Base-by-base conservation (phyloP, 2,113 vertebrate species). In the Perca flavescens region DNA sequence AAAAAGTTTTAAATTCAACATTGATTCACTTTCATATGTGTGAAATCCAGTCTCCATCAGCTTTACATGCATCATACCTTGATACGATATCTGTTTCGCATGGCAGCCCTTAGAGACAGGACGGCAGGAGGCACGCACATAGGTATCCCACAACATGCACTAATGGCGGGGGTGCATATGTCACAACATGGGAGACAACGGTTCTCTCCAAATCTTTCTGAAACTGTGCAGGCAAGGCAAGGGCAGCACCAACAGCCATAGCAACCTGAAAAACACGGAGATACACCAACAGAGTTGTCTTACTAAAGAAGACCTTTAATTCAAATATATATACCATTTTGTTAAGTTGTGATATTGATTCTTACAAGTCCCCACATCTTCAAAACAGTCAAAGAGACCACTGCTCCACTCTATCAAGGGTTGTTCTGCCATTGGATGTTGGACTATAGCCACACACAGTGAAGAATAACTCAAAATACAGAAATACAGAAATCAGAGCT, bases 161-260 rank as follows among this genome's bases (percentile, higher is more conserved):
- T 9, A 5, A 75, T 22, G 2, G 89, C 77, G 0, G 89, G 89
- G 57, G 77, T 84, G 22, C 15, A 63, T 0, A 91, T 84, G 82
- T 94, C 93, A 53, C 85, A 90, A 7, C 92, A 8, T 2, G 89
- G 91, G 50, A 94, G 89, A 40, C 89, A 92, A 4, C 9, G 52
- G 71, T 62, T 73, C 22, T 92, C 76, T 13, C 86, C 89, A 40
- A 87, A 83, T 1, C 1, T 50, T 3, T 43, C 79, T 31, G 92
- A 16, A 11, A 91, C 82, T 0, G 63, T 62, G 64, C 90, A 90
- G 76, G 93, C 91, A 0, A 89, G 63, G 65, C 92, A 94, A 0
- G 89, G 89, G 49, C 86, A 91, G 79, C 91, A 93, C 65, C 70
- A 92, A 80, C 88, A 92, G 13, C 90, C 92, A 78, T 89, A 92